These are phyloP conservation scores for Nettapus auritus DNA, from an alignment of 2,113 vertebrate genomes.

Conservation along the genomic window DNA sequence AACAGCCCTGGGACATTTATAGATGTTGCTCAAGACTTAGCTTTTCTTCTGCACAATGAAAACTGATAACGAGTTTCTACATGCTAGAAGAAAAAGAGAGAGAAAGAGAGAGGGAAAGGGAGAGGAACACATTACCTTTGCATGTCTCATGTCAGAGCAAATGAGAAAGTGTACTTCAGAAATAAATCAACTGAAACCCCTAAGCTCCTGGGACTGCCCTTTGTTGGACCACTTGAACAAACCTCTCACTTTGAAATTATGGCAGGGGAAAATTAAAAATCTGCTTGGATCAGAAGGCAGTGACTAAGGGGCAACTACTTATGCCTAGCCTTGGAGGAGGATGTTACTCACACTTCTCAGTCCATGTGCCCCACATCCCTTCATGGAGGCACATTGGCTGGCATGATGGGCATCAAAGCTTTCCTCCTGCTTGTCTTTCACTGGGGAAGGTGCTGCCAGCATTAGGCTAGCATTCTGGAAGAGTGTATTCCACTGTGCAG, in stretches of 20 bases:
- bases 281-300: neutral
- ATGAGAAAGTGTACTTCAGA: neutral
- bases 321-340: neutral
- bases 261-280: neutral
- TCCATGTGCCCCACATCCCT: neutral
- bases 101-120: neutral
- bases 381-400: rapidly evolving
- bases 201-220: neutral
- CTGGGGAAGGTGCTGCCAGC: neutral
- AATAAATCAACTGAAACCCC: neutral
- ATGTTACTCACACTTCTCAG: neutral
- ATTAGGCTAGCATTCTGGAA: neutral
- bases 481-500: neutral
- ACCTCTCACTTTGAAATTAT: neutral
- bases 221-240: neutral
- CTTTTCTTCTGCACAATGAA: conserved; percentile 51
- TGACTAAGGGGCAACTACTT: neutral
- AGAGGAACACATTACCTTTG: neutral
- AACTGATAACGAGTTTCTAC: conserved; percentile 35
- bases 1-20: conserved; percentile 35
- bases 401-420: neutral
- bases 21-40: conserved; percentile 32
- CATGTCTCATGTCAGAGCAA: neutral
- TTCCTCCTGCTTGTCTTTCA: neutral
- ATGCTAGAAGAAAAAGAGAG: neutral